These are phyloP conservation scores for Egretta garzetta DNA, from an alignment of 2,113 vertebrate species.

Conservation along the genomic window DNA sequence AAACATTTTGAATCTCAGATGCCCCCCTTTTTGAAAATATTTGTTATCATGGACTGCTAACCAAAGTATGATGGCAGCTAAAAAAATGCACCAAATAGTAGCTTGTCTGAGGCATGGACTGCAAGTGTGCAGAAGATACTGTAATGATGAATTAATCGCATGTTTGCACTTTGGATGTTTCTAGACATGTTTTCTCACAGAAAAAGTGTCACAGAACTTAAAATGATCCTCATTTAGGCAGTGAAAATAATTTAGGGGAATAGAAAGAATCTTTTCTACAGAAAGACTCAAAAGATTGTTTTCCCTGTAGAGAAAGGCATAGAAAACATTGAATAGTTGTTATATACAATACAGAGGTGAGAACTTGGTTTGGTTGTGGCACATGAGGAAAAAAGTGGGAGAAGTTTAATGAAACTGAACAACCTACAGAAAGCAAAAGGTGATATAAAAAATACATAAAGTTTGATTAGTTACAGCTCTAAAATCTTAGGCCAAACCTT, in stretches of 20 bases:
- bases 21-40: background rate
- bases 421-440: background rate
- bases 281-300: background rate
- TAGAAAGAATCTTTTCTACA: background rate
- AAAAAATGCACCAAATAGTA: background rate
- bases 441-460: background rate
- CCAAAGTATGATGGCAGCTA: background rate
- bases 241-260: background rate
- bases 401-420: background rate
- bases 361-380: background rate
- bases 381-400: background rate
- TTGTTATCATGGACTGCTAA: background rate
- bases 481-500: background rate
- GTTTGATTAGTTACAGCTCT: background rate
- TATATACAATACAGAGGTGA: background rate
- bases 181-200: background rate
- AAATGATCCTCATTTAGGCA: background rate
- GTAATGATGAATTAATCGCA: background rate
- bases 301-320: background rate
- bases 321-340: background rate
- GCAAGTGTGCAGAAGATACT: background rate
- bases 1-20: background rate
- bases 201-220: background rate
- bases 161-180: background rate
- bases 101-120: background rate